These are phyloP conservation scores for Miichthys miiuy DNA, from an alignment of 2,797 vertebrate genomes.

Conservation along the genomic window DNA sequence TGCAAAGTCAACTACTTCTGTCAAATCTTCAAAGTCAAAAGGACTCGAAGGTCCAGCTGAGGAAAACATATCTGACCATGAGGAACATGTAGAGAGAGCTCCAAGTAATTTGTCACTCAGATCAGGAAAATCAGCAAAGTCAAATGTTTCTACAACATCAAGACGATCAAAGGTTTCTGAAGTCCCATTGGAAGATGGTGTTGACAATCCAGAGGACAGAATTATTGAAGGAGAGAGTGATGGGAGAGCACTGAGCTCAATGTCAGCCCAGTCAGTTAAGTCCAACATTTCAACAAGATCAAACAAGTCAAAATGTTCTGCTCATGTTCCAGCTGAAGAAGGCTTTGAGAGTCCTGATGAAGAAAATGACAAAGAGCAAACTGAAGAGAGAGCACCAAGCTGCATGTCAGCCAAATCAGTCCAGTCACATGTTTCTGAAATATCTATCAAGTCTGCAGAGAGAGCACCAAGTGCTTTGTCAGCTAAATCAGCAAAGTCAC, in stretches of 20 bases:
- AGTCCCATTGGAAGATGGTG: too few species aligned
- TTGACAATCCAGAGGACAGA: too few species aligned
- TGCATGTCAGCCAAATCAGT: constrained; percentile 56
- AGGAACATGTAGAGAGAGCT: constrained; percentile 28
- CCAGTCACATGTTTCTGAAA: constrained; percentile 43
- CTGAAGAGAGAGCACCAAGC: constrained; percentile 60
- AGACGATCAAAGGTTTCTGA: constrained; percentile 44
- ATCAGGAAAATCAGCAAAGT: constrained; percentile 68
- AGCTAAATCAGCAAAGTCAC: too few species aligned
- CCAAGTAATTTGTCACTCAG: constrained; percentile 55
- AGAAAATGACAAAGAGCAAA: constrained; percentile 34
- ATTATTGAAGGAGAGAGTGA: too few species aligned
- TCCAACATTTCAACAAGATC: constrained; percentile 59
- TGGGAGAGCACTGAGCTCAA: too few species aligned
- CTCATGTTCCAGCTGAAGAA: constrained; percentile 28
- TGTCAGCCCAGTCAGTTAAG: constrained; percentile 23
- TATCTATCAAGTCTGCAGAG: constrained; percentile 42
- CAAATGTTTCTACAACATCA: constrained; percentile 62
- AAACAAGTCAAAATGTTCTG: constrained; percentile 50
- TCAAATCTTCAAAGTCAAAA: constrained; percentile 21
- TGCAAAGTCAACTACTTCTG: too few species aligned
- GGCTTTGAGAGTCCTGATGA: constrained; percentile 20
- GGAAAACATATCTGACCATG: constrained; percentile 14
- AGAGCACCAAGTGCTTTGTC: too few species aligned
- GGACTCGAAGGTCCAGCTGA: neutral